Evolutionary conservation across 2,888 invertebrate genomes (phyloP), one percentile per base, ranked within the genome.

Genomic region (Terebella lapidaria): DNA sequence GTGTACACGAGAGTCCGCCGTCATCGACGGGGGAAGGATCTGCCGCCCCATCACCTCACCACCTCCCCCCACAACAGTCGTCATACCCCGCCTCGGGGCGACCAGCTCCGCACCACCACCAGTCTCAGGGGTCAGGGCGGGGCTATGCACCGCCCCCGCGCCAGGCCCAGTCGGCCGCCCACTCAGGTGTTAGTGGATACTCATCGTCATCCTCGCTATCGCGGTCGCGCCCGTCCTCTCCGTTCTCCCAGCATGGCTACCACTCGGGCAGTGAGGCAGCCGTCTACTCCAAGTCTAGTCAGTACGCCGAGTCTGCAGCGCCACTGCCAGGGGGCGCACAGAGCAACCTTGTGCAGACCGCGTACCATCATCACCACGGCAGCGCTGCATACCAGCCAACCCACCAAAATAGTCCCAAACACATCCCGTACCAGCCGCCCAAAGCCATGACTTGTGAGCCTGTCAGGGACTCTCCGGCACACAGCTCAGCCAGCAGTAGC

Each of bases 401-500:
- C 27, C 68, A 67, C 30, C 70, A 69, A 4, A 69, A 66, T 3
- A 69, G 66, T 58, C 69, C 71, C 26, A 65, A 60, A n/a, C 72
- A 72, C 57, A 49, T 56, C 24, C 47, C 63, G 25, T 84, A 84
- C 72, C 82, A 83, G 65, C 83, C 84, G 5, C 77, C 83, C 22
- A 79, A 81, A 63, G 83, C 84, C 1, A 80, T 83, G 77, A 82
- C 82, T 56, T 84, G 84, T 68, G 82, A 83, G 63, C 82, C 83
- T 42, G 70, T 74, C 46, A 63, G 64, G 53, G 67, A 46, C 25
- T n/a, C 28, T n/a, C 49, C 35, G 29, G 20, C 29, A 20, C 55
- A 35, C 4, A 26, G 25, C 53, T 5, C 25, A 5, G 5, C 10
- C 53, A 25, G 10, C 5, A 5, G 10, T 20, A 20, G 24, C 10